Percentiles rank a stretch among this genome's conserved stretches.
phyloP scores from a whole-genome alignment of 2,888 invertebrate species.

The Megalurothrips usitatus region DNA sequence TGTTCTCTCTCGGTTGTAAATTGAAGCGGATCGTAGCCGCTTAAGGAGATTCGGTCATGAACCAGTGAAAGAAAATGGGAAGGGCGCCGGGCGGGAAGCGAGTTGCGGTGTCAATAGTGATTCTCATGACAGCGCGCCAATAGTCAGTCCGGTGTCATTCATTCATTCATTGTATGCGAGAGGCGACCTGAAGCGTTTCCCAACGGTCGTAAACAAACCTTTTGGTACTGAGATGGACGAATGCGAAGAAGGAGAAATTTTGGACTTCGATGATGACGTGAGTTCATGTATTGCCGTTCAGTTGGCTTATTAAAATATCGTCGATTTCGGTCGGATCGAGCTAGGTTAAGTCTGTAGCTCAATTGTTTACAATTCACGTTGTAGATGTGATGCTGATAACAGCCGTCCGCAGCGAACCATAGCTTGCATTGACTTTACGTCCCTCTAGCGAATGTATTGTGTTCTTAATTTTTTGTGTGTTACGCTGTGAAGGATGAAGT shows the following conservation, averaged over 20 bases:
- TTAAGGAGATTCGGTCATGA: too few species aligned
- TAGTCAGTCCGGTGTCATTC: too few species aligned
- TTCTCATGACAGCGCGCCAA: too few species aligned
- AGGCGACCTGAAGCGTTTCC: too few species aligned
- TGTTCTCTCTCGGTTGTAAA: too few species aligned
- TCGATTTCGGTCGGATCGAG: not conserved
- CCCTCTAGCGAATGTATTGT: not conserved
- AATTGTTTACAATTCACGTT: not conserved
- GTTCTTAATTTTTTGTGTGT: not conserved
- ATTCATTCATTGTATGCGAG: too few species aligned
- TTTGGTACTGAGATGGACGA: not conserved
- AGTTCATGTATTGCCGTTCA: not conserved
- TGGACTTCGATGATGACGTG: conserved; percentile 2
- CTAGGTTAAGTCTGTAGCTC: not conserved
- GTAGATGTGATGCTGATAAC: not conserved
- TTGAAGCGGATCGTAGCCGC: too few species aligned
- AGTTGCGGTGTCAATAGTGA: too few species aligned
- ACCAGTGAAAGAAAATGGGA: too few species aligned
- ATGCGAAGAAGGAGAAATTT: not conserved
- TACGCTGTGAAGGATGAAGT: not conserved
- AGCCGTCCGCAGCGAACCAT: not conserved
- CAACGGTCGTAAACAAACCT: not conserved
- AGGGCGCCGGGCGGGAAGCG: too few species aligned
- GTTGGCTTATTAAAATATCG: not conserved
- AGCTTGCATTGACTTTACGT: not conserved